Evolutionary conservation across 2,113 vertebrate genomes (phyloP).

Genomic region (Dipodomys ordii): DNA sequence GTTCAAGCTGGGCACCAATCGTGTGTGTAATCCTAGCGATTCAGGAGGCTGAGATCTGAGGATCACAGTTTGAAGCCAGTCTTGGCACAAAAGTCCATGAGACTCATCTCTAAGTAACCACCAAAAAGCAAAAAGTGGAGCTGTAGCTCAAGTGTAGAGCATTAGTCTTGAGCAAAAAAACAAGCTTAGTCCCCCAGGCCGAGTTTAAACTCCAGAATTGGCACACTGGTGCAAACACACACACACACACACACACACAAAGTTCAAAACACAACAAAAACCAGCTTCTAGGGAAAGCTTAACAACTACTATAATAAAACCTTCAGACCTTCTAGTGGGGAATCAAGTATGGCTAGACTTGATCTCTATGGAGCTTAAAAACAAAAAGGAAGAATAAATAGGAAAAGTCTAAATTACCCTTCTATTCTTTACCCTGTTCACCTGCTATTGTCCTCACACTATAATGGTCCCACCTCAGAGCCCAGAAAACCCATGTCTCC

Average conservation of each 20-base stretch:
- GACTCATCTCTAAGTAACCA: no score
- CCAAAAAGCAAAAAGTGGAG: no score
- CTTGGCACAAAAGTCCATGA: no score
- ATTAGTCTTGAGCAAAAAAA: no score
- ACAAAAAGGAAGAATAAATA: neutral
- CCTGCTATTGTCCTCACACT: neutral
- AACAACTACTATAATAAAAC: neutral
- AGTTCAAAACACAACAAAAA: constrained; percentile 9
- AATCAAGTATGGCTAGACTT: constrained; percentile 1
- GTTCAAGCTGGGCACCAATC: no score
- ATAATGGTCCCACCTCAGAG: constrained; percentile 50
- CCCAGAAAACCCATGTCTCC: constrained; percentile 60
- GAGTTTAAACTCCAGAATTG: no score
- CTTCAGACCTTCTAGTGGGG: neutral
- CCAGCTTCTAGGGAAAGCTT: constrained; percentile 63
- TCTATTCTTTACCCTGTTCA: constrained; percentile 64
- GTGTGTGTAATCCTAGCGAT: no score
- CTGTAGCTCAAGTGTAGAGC: no score
- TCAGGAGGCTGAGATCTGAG: no score
- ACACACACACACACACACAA: neutral
- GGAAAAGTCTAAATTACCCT: constrained; percentile 64
- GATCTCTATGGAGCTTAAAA: neutral
- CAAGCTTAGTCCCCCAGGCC: no score
- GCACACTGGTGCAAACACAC: no score
- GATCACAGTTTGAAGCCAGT: no score